A percentile compares a stretch with the other conserved stretches of the same genome.
Conservation (phyloP, 2,888 invertebrate genomes). For the Hedya salicella region DNA sequence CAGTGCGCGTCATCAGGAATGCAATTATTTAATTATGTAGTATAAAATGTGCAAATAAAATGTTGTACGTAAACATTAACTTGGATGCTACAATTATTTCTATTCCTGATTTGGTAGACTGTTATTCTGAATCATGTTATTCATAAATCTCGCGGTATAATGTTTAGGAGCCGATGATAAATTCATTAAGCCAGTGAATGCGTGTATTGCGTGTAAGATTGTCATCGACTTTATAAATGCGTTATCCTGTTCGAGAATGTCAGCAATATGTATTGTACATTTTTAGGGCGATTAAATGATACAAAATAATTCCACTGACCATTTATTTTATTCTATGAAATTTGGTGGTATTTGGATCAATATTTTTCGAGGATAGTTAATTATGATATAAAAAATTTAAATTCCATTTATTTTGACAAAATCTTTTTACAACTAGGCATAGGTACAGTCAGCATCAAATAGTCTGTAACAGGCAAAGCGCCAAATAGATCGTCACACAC, state of each 20-base stretch:
- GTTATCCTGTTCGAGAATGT: slow-evolving; percentile 75
- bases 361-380: neutral
- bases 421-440: no score
- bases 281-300: slow-evolving; percentile 84
- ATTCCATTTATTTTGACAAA: neutral
- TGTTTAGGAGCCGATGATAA: slow-evolving; percentile 67
- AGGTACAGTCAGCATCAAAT: no score
- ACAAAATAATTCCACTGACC: slow-evolving; percentile 63
- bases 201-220: slow-evolving; percentile 75
- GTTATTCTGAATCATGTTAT: slow-evolving; percentile 74
- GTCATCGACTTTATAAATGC: slow-evolving; percentile 69
- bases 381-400: neutral
- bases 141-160: slow-evolving; percentile 56
- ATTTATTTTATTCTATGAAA: slow-evolving; percentile 53
- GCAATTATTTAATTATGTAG: slow-evolving; percentile 85
- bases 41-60: slow-evolving; percentile 82
- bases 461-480: no score
- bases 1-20: slow-evolving; percentile 79
- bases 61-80: slow-evolving; percentile 77
- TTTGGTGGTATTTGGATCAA: slow-evolving; percentile 17
- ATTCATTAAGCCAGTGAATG: slow-evolving; percentile 74
- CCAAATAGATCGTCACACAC: no score
- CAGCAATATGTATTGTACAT: slow-evolving; percentile 81
- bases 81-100: slow-evolving; percentile 76
- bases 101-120: slow-evolving; percentile 80